Percentiles rank a stretch among this genome's conserved stretches.
Evolutionary conservation across 2,797 vertebrate species (phyloP).

Genomic region (Alcedo atthis): DNA sequence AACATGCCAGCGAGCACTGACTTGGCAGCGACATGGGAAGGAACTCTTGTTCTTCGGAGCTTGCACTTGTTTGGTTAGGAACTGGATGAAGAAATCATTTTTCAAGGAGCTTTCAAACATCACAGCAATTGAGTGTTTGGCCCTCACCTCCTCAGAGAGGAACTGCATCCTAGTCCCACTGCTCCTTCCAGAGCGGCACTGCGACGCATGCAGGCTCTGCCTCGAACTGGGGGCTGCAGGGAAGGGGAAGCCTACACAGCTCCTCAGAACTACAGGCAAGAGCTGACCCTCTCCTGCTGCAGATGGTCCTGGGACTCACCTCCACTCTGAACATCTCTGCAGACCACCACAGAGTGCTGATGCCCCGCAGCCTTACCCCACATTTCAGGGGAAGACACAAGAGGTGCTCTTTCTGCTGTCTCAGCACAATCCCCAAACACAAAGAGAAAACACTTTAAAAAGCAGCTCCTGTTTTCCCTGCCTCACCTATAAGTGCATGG

Average conservation of each 20-base stretch:
- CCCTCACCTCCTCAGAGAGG: background rate
- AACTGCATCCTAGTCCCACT: background rate
- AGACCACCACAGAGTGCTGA: background rate
- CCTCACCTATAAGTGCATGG: background rate
- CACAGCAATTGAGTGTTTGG: background rate
- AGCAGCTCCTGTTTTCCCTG: background rate
- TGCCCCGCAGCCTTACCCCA: background rate
- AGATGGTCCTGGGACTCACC: background rate
- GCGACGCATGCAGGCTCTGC: fast-evolving
- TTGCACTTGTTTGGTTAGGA: slow-evolving; percentile 35
- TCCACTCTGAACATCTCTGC: background rate
- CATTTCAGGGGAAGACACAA: fast-evolving
- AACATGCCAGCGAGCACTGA: fast-evolving
- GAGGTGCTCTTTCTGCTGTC: background rate
- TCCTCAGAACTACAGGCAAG: fast-evolving
- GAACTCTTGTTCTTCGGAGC: background rate
- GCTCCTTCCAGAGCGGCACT: background rate
- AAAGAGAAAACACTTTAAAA: fast-evolving
- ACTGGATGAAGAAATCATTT: background rate
- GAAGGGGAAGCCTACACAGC: background rate
- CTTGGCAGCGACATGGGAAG: slow-evolving; percentile 39
- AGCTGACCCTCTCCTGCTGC: background rate
- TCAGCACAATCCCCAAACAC: background rate
- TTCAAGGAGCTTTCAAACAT: slow-evolving; percentile 44
- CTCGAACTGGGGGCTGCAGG: background rate